Percentiles rank a stretch among this genome's conserved stretches.
These are phyloP conservation scores for Gila orcuttii DNA, from an alignment of 2,113 vertebrate species.

Conservation along the genomic window DNA sequence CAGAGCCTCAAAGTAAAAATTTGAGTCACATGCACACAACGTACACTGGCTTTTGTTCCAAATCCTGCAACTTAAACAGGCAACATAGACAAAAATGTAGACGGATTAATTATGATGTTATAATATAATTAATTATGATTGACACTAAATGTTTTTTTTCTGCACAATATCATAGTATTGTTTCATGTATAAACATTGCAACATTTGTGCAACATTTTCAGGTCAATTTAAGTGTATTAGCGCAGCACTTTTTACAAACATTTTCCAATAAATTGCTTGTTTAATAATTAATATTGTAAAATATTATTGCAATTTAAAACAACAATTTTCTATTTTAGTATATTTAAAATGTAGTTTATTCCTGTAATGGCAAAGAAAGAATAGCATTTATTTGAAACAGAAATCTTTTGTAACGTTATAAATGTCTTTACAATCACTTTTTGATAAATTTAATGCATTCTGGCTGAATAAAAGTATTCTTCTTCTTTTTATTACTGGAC, in stretches of 20 bases:
- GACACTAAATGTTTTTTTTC: background rate
- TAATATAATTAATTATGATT: too few species aligned
- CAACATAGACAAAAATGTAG: background rate
- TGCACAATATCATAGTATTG: background rate
- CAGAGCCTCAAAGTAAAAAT: background rate
- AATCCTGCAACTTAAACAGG: background rate
- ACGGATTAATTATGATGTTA: background rate
- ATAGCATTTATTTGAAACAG: too few species aligned
- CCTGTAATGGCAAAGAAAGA: too few species aligned
- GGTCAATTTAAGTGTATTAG: background rate
- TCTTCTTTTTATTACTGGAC: too few species aligned
- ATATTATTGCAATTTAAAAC: background rate
- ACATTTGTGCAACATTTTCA: background rate
- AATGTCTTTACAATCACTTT: too few species aligned
- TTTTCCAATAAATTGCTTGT: too few species aligned
- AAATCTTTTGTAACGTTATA: too few species aligned
- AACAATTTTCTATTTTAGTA: background rate
- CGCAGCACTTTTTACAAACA: background rate
- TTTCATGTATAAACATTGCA: background rate
- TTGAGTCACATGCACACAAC: background rate
- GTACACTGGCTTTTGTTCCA: background rate
- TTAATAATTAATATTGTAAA: background rate
- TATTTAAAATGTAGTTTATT: too few species aligned
- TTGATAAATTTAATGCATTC: too few species aligned
- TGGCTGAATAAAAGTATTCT: too few species aligned